Percentiles rank a stretch among this genome's conserved stretches.
phyloP scores from a whole-genome alignment of 2,113 vertebrate species.

The Myiozetetes cayanensis region DNA sequence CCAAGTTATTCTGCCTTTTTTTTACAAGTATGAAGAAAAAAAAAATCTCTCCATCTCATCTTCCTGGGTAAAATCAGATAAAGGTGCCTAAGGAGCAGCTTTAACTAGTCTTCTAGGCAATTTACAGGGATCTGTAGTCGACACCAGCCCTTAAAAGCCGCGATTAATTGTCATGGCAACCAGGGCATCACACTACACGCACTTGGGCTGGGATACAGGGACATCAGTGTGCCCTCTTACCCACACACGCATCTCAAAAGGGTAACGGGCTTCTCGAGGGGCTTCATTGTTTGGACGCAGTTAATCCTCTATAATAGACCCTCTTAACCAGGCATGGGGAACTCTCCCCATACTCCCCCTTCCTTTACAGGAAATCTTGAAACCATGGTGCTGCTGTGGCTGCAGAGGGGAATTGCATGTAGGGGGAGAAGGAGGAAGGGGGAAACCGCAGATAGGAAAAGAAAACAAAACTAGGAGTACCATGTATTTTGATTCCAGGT shows the following conservation, averaged over 20 bases:
- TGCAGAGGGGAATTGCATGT: not conserved
- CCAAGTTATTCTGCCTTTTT: not conserved
- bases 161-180: slow-evolving; percentile 71
- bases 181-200: not conserved
- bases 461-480: not conserved
- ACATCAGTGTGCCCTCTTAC: slow-evolving; percentile 16
- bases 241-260: slow-evolving; percentile 24
- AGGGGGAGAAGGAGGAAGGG: not conserved
- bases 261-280: not conserved
- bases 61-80: slow-evolving; percentile 19
- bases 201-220: slow-evolving; percentile 41
- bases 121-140: slow-evolving; percentile 57
- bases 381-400: not conserved
- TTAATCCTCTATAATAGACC: slow-evolving; percentile 22
- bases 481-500: not conserved
- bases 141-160: slow-evolving; percentile 18
- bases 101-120: slow-evolving; percentile 37
- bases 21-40: not conserved
- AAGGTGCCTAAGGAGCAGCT: slow-evolving; percentile 26
- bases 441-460: not conserved
- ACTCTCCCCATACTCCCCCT: not conserved
- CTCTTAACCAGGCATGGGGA: not conserved
- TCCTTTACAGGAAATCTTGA: not conserved
- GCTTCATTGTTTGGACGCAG: not conserved
- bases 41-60: not conserved